phyloP scores from a whole-genome alignment of 2,113 vertebrate genomes.

The Xyliphius kryptos region DNA sequence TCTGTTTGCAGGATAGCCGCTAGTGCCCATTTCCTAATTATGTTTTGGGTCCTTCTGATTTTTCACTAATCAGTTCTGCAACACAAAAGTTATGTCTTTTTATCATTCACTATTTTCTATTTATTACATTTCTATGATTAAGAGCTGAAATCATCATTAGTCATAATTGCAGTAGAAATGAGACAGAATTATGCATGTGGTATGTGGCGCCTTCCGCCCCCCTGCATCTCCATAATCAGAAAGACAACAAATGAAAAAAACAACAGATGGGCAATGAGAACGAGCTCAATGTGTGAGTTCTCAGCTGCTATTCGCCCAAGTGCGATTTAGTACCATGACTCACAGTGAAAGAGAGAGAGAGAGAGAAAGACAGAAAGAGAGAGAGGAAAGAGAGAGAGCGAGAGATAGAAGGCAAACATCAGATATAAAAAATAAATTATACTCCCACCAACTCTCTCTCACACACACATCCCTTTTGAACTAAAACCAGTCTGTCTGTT shows the following conservation, averaged over 20 bases:
- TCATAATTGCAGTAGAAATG: slow-evolving; percentile 23
- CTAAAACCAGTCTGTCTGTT: no score
- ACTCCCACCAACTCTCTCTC: no score
- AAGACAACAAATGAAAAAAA: slow-evolving; percentile 45
- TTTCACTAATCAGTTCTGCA: no score
- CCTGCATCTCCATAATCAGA: slow-evolving; percentile 36
- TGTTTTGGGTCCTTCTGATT: no score
- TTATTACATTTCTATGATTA: slow-evolving; percentile 28
- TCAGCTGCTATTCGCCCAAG: slow-evolving; percentile 42
- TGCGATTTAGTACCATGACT: slow-evolving; percentile 34
- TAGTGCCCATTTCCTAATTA: slow-evolving; percentile 19
- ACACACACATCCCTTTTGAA: no score
- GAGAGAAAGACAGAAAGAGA: slow-evolving; percentile 22
- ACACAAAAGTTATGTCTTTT: no score
- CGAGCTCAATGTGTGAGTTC: slow-evolving; percentile 42
- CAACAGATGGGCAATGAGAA: slow-evolving; percentile 47
- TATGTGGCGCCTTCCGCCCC: slow-evolving; percentile 16
- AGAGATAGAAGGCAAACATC: no score
- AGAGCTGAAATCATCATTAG: slow-evolving; percentile 32
- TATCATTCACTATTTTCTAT: no score
- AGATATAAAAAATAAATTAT: no score
- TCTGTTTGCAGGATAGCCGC: slow-evolving; percentile 35
- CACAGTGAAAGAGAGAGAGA: slow-evolving; percentile 21
- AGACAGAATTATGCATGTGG: slow-evolving; percentile 30
- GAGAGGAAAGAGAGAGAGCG: background rate